These are phyloP conservation scores for Xestobium rufovillosum DNA, from an alignment of 2,888 invertebrate genomes.

Conservation along the genomic window DNA sequence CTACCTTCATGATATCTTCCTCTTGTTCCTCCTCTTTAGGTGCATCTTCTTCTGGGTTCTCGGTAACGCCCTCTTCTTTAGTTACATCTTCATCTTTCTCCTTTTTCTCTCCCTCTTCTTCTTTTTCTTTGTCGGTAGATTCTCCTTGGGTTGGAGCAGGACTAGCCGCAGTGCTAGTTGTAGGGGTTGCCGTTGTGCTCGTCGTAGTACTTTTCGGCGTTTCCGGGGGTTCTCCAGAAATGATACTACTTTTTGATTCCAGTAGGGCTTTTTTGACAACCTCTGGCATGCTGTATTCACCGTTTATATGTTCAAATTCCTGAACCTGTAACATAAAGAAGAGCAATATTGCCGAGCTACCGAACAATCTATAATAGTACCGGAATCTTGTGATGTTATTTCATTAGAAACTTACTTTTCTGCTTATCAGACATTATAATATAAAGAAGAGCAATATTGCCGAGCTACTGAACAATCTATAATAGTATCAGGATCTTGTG, in stretches of 20 bases:
- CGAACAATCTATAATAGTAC: too few species aligned
- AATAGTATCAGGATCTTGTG: too few species aligned
- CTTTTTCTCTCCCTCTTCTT: constrained; percentile 38
- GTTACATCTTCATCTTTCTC: constrained; percentile 42
- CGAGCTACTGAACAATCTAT: too few species aligned
- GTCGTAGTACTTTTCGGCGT: constrained; percentile 49
- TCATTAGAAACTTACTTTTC: too few species aligned
- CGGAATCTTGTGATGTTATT: too few species aligned
- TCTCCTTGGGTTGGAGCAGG: constrained; percentile 54
- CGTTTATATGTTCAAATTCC: constrained; percentile 98
- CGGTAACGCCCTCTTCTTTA: constrained; percentile 36
- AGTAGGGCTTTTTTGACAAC: constrained; percentile 74
- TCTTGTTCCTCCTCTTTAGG: constrained; percentile 33
- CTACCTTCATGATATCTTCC: constrained; percentile 27
- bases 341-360: too few species aligned
- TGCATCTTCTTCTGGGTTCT: constrained; percentile 26
- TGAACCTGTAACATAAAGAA: constrained; percentile 81
- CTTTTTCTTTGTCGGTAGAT: constrained; percentile 43
- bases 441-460: too few species aligned
- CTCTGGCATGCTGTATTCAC: constrained; percentile 96
- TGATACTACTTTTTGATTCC: constrained; percentile 50
- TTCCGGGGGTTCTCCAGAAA: constrained; percentile 37
- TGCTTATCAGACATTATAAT: too few species aligned
- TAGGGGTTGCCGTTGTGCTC: constrained; percentile 56
- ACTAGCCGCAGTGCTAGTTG: constrained; percentile 65